Evolutionary conservation across 2,113 vertebrate genomes (phyloP).

Genomic region (Oryzias javanicus): DNA sequence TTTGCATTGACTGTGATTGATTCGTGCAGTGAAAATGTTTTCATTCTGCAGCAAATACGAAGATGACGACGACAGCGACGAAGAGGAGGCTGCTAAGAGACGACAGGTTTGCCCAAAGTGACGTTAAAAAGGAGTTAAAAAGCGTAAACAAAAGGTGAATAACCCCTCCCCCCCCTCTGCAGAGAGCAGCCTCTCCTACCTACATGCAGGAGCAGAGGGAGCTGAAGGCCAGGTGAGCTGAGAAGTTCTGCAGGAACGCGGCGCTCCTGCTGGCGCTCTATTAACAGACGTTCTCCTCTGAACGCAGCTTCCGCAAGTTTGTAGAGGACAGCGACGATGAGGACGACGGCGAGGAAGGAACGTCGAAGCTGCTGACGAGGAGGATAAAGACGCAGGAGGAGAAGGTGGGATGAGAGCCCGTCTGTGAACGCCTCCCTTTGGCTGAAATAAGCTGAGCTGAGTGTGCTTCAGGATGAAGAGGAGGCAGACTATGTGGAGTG

Average conservation of each 20-base stretch:
- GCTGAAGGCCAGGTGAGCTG: slow-evolving; percentile 81
- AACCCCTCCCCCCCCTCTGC: not conserved
- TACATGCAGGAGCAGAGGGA: slow-evolving; percentile 86
- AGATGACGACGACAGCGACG: slow-evolving; percentile 82
- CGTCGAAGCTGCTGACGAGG: slow-evolving; percentile 72
- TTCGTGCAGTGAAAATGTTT: not conserved
- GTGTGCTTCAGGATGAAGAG: slow-evolving; percentile 78
- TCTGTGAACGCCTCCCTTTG: rapidly evolving
- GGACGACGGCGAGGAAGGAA: slow-evolving; percentile 25
- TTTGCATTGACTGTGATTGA: too few relatives aligned
- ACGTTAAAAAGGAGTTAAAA: rapidly evolving
- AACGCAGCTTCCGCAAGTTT: slow-evolving; percentile 81
- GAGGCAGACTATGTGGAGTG: slow-evolving; percentile 84
- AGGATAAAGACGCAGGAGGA: slow-evolving; percentile 80
- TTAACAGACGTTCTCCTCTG: not conserved
- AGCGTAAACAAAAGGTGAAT: not conserved
- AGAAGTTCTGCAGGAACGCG: not conserved
- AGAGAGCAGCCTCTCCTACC: slow-evolving; percentile 78
- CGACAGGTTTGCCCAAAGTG: slow-evolving; percentile 42
- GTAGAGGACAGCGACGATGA: slow-evolving; percentile 78
- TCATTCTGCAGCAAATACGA: slow-evolving; percentile 81
- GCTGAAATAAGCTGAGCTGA: not conserved
- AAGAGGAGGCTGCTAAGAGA: slow-evolving; percentile 64
- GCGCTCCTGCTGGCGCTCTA: rapidly evolving
- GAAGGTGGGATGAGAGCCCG: slow-evolving; percentile 68